Evolutionary conservation across 1,140 invertebrate genomes (phyloP), one percentile per base, ranked within the genome.

Genomic region (Battus philenor): DNA sequence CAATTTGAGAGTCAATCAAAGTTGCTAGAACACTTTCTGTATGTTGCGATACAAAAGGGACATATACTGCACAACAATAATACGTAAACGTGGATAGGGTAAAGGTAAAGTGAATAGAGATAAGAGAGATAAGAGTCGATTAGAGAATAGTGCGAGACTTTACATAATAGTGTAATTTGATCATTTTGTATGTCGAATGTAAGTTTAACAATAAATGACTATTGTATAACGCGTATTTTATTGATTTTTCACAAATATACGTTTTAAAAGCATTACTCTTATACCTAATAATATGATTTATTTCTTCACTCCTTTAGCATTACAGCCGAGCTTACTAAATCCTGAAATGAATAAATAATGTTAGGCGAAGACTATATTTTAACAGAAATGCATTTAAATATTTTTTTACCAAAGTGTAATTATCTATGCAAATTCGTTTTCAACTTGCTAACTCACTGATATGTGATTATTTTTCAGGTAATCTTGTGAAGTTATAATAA

Each of bases 221-320:
- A 61, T 52, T 54, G 46, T 56, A 62, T 43, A 44, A 47, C 26
- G 16, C n/a, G 10, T 47, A 32, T 60, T 63, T 67, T 56, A 61
- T 59, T 54, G 34, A 18, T 18, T 27, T 29, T 44, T 15, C 22
- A 11, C 20, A 13, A 31, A 39, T 27, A 26, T 27, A 8, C 5
- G 8, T n/a, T 24, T 5, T 15, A 26, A 10, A n/a, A 33, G 13
- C 12, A 24, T 20, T 12, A 30, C 22, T 4, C 17, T 30, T 43
- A 17, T 5, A 17, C 5, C 6, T 15, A 30, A 30, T 27, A 30
- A 31, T 20, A 5, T 22, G 6, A 11, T 44, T 45, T 9, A 12
- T 1, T 8, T 41, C n/a, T 44, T 67, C 44, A 83, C 50, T 79
- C 69, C 44, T 83, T 80, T 33, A 75, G 32, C 79, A 80, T 83